Percentiles rank a stretch among this genome's conserved stretches.
phyloP scores from a whole-genome alignment of 2,113 vertebrate genomes.

The Ursus arctos region DNA sequence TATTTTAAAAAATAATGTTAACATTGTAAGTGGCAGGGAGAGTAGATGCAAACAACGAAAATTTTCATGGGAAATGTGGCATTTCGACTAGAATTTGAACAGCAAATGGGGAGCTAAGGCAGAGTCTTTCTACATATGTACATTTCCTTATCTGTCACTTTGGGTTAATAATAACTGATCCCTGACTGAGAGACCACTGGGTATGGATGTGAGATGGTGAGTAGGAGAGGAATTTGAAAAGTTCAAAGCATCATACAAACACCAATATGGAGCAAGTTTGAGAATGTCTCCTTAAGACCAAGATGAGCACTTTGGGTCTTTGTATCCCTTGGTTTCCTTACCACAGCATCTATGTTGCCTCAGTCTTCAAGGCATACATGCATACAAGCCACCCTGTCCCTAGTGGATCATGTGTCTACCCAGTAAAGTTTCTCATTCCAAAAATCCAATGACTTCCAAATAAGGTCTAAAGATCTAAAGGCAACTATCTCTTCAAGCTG shows the following conservation, averaged over 20 bases:
- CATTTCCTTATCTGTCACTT: background rate
- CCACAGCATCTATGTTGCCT: background rate
- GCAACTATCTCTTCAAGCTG: background rate
- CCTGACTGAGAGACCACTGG: background rate
- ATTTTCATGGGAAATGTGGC: background rate
- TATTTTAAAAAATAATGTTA: background rate
- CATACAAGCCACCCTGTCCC: too few species aligned
- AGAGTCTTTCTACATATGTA: background rate
- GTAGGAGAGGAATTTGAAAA: background rate
- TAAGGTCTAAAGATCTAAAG: background rate
- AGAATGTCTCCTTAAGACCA: background rate
- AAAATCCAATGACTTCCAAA: background rate
- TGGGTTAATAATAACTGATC: background rate
- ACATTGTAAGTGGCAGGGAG: background rate
- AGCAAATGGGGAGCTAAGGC: background rate
- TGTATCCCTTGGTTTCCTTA: background rate
- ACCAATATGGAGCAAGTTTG: background rate
- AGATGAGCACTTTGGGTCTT: background rate
- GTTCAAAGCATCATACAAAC: background rate
- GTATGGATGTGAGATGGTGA: background rate
- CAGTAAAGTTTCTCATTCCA: background rate
- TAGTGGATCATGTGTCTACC: too few species aligned
- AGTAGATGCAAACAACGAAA: background rate
- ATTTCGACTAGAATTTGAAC: background rate
- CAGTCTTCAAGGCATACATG: background rate